A percentile compares a stretch with the other conserved stretches of the same genome.
Evolutionary conservation across 2,113 vertebrate species (phyloP).

Genomic region (Melanocharis versteri): DNA sequence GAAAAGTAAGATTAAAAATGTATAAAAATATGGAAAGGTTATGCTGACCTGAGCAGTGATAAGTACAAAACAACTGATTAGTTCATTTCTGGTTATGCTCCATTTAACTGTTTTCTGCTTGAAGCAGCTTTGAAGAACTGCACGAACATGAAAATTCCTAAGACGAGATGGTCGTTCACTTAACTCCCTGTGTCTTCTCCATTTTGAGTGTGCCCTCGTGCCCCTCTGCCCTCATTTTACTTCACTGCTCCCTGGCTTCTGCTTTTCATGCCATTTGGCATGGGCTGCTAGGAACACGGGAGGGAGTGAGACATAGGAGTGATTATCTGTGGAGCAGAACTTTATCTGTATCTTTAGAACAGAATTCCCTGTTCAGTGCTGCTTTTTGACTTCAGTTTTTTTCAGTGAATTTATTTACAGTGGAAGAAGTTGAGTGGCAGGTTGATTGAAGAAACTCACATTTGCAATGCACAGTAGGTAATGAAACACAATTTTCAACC

Average conservation of each 20-base stretch:
- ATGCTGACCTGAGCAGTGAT: conserved; percentile 18
- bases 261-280: not conserved
- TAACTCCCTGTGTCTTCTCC: not conserved
- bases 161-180: not conserved
- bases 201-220: not conserved
- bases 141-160: not conserved
- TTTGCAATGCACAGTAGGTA: not conserved
- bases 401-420: not conserved
- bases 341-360: not conserved
- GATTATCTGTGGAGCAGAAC: not conserved
- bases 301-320: not conserved
- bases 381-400: not conserved
- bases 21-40: not conserved
- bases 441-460: not conserved
- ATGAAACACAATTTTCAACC: not conserved
- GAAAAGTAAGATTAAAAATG: conserved; percentile 1
- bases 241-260: not conserved
- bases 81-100: conserved; percentile 20
- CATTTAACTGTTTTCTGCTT: conserved; percentile 58
- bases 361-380: not conserved
- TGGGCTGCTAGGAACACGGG: not conserved
- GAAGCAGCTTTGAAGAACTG: not conserved
- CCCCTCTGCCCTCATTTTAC: not conserved
- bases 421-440: not conserved
- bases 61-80: conserved; percentile 18